phyloP scores from a whole-genome alignment of 2,888 invertebrate genomes.

The Synanthedon vespiformis region DNA sequence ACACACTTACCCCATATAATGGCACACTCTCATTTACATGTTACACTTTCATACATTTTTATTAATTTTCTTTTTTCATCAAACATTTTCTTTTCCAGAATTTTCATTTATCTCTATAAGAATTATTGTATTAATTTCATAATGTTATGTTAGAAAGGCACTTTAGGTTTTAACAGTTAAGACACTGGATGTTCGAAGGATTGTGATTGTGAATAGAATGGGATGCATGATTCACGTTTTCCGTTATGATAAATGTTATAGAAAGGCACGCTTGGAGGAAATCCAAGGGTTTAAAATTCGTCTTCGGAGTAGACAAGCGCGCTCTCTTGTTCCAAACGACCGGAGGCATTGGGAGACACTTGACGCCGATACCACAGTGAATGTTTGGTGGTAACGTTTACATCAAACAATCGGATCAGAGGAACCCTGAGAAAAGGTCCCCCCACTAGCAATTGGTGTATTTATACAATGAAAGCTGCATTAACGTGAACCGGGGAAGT shows the following conservation, averaged over 20 bases:
- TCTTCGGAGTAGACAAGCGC: constrained; percentile 44
- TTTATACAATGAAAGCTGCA: no score
- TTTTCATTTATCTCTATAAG: constrained; percentile 1
- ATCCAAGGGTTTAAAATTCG: constrained; percentile 60
- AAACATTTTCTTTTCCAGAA: no score
- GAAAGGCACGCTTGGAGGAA: constrained; percentile 68
- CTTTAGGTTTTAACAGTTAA: constrained; percentile 34
- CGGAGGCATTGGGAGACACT: constrained; percentile 20
- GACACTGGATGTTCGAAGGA: constrained; percentile 24
- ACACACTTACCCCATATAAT: background rate
- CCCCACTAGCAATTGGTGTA: no score
- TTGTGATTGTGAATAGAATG: constrained; percentile 15
- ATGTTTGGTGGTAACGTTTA: no score
- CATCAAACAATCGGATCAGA: no score
- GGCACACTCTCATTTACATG: background rate
- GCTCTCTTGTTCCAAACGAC: constrained; percentile 39
- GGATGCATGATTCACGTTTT: constrained; percentile 33
- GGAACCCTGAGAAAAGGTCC: no score
- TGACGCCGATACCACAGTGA: constrained; percentile 11
- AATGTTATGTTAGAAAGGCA: constrained; percentile 21
- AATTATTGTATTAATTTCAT: constrained; percentile 12
- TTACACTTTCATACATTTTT: no score
- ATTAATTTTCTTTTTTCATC: no score
- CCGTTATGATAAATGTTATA: constrained; percentile 68
- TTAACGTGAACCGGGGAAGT: no score